Conservation (phyloP, 2,888 invertebrate species). For the Nomada ferruginata region DNA sequence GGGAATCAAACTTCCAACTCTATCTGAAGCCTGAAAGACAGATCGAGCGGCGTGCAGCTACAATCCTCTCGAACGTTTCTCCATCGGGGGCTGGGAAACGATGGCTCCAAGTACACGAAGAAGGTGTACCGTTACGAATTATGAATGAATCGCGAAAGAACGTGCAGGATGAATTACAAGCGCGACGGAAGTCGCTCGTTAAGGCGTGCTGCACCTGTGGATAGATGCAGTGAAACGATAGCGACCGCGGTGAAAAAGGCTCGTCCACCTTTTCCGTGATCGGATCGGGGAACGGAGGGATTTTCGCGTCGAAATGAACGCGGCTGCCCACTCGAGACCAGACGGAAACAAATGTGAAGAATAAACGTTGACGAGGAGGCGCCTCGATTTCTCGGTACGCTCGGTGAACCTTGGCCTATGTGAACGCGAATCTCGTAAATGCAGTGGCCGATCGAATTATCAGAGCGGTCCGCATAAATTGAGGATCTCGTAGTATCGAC, state of each 20-base stretch:
- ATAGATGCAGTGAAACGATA: slow-evolving; percentile 60
- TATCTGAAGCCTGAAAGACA: background rate
- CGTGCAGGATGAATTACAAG: slow-evolving; percentile 58
- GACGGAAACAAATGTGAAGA: slow-evolving; percentile 32
- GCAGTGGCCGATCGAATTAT: slow-evolving; percentile 58
- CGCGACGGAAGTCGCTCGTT: slow-evolving; percentile 66
- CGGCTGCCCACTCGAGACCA: background rate
- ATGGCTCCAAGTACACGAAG: background rate
- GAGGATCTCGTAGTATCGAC: slow-evolving; percentile 41
- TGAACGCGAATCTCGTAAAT: slow-evolving; percentile 78
- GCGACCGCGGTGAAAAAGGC: slow-evolving; percentile 69
- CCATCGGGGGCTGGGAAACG: background rate
- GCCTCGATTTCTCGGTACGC: slow-evolving; percentile 74
- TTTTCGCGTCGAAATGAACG: background rate
- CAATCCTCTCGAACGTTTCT: background rate
- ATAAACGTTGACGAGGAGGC: slow-evolving; percentile 20
- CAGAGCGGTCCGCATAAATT: too few species aligned
- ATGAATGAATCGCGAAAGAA: slow-evolving; percentile 60
- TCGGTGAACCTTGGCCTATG: slow-evolving; percentile 78
- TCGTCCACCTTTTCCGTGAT: slow-evolving; percentile 36
- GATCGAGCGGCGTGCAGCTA: background rate
- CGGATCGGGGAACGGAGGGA: slow-evolving; percentile 20
- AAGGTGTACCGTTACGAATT: slow-evolving; percentile 59
- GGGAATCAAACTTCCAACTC: background rate
- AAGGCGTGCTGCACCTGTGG: slow-evolving; percentile 63